Evolutionary conservation across 2,888 invertebrate genomes (phyloP).

Genomic region (Pteria penguin): DNA sequence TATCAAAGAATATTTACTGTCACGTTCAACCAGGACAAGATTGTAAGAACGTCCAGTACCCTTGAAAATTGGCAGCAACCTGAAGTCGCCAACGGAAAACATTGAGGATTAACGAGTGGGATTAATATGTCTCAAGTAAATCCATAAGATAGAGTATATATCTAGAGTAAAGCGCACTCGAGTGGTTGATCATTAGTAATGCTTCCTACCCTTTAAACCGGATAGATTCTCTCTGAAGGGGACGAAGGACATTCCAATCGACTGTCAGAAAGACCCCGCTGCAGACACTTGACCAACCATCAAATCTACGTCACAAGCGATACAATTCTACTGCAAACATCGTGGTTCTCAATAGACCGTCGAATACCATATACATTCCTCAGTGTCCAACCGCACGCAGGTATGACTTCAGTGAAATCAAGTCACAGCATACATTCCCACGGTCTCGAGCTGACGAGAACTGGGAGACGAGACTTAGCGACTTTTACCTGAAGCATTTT

Average conservation of each 20-base stretch:
- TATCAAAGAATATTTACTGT: too few species aligned
- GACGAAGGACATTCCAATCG: conserved; percentile 1
- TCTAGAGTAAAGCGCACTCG: conserved; percentile 19
- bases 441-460: not conserved
- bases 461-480: not conserved
- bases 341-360: conserved; percentile 20
- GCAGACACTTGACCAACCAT: conserved; percentile 18
- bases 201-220: conserved; percentile 17
- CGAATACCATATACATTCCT: conserved; percentile 31
- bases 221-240: not conserved
- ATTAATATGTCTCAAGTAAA: not conserved
- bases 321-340: conserved; percentile 32
- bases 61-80: too few species aligned
- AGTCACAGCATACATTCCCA: conserved; percentile 8
- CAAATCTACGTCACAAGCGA: conserved; percentile 26
- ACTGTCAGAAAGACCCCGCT: not conserved
- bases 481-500: not conserved
- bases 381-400: not conserved
- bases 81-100: not conserved
- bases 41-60: not conserved
- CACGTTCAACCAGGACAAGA: not conserved
- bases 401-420: conserved; percentile 3
- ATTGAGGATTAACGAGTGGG: not conserved
- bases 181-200: conserved; percentile 18
- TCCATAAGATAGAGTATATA: not conserved